Percentiles rank a stretch among this genome's conserved stretches.
These are phyloP conservation scores for Trachurus trachurus DNA, from an alignment of 2,797 vertebrate genomes.

Conservation along the genomic window DNA sequence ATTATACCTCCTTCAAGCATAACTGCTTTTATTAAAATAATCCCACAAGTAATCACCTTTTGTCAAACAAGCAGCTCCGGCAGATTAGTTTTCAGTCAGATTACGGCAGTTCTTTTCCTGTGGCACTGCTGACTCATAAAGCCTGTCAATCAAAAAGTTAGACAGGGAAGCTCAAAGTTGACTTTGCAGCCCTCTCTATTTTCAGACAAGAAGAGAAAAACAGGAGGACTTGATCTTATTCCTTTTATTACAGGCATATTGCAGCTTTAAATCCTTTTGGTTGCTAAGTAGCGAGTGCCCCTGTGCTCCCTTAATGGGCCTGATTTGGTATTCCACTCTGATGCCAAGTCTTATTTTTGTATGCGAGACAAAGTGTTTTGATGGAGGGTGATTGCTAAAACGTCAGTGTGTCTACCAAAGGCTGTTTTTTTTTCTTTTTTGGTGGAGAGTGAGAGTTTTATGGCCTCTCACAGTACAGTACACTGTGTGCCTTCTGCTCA, in stretches of 20 bases:
- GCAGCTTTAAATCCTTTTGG: constrained; percentile 93
- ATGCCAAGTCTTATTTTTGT: constrained; percentile 98
- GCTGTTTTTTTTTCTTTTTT: constrained; percentile 84
- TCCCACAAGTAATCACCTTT: constrained; percentile 45
- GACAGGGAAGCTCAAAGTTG: constrained; percentile 67
- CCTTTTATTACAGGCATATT: constrained; percentile 89
- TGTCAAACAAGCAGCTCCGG: constrained; percentile 30
- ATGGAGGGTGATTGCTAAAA: constrained; percentile 96
- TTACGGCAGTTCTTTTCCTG: constrained; percentile 24
- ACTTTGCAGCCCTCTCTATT: constrained; percentile 78
- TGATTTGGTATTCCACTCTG: constrained; percentile 97
- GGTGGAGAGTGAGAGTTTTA: constrained; percentile 89
- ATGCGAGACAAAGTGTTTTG: constrained; percentile 99
- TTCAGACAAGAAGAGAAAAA: constrained; percentile 60
- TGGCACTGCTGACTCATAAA: constrained; percentile 25
- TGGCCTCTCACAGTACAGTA: constrained; percentile 94
- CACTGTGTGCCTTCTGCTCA: constrained; percentile 93
- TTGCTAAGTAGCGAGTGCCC: constrained; percentile 98
- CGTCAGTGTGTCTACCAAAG: constrained; percentile 93
- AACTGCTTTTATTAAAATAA: constrained; percentile 38
- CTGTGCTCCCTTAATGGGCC: constrained; percentile 95
- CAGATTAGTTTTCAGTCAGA: constrained; percentile 47
- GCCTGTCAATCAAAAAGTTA: constrained; percentile 58
- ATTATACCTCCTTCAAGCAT: constrained; percentile 5
- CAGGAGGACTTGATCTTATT: constrained; percentile 82